phyloP scores from a whole-genome alignment of 2,888 invertebrate genomes.

The Amaurobius ferox region DNA sequence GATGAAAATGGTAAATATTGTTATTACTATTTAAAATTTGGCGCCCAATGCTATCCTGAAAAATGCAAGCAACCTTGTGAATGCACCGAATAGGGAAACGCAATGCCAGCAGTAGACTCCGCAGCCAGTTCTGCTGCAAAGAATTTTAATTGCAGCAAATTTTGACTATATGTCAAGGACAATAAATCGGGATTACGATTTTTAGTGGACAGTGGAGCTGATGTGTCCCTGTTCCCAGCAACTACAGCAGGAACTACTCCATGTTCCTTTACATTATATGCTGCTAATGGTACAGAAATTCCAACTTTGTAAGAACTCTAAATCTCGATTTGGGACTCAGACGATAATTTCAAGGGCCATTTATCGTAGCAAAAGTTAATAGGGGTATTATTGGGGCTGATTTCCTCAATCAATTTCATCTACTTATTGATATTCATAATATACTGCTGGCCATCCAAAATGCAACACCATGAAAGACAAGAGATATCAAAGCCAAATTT shows the following conservation, averaged over 20 bases:
- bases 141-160: not conserved
- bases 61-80: too few species aligned
- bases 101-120: not conserved
- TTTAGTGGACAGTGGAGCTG: conserved; percentile 18
- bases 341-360: conserved; percentile 35
- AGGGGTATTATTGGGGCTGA: conserved; percentile 69
- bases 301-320: conserved; percentile 24
- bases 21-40: too few species aligned
- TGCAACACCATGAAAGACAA: too few species aligned
- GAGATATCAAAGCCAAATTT: too few species aligned
- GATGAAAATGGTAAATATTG: not conserved
- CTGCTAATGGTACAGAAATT: conserved; percentile 28
- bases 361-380: conserved; percentile 60
- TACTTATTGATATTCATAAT: conserved; percentile 16
- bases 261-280: conserved; percentile 1
- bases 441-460: too few species aligned
- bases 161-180: conserved; percentile 14
- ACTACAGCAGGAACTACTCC: not conserved
- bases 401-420: conserved; percentile 41
- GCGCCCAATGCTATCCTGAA: too few species aligned
- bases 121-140: not conserved
- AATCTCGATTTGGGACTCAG: conserved; percentile 40
- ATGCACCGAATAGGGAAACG: too few species aligned
- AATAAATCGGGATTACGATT: not conserved
- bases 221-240: not conserved